Conservation (phyloP, 2,888 invertebrate species). For the Drosophila testacea region DNA sequence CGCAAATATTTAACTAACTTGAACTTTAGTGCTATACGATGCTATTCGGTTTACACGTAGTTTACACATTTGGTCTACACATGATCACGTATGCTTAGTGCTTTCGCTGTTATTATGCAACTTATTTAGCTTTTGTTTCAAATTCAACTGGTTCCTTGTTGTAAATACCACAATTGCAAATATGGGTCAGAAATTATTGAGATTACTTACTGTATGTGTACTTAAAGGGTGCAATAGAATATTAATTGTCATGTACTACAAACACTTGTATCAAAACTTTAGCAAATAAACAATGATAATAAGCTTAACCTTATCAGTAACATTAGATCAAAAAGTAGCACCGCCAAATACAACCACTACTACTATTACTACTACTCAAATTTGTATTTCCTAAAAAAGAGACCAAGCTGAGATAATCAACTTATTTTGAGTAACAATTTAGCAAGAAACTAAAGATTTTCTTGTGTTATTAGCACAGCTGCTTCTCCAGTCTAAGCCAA, state of each 20-base stretch:
- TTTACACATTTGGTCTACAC: constrained; percentile 37
- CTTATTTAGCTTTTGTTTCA: constrained; percentile 21
- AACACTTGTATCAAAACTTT: constrained; percentile 29
- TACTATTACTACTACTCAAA: not conserved
- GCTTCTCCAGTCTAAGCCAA: not conserved
- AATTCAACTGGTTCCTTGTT: constrained; percentile 9
- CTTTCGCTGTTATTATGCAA: constrained; percentile 20
- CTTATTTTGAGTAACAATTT: constrained; percentile 3
- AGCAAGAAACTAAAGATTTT: not conserved
- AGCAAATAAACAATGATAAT: constrained; percentile 35
- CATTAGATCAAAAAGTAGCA: not conserved
- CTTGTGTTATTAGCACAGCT: constrained; percentile 16
- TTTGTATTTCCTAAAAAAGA: not conserved
- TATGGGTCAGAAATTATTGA: constrained; percentile 53
- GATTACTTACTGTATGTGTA: constrained; percentile 19
- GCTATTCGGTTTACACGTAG: not conserved
- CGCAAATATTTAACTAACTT: constrained; percentile 37
- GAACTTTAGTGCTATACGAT: constrained; percentile 11
- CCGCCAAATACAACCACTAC: constrained; percentile 2
- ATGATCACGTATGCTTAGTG: constrained; percentile 28
- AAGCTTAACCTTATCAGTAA: constrained; percentile 18
- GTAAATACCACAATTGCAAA: constrained; percentile 14
- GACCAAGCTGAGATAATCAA: no score
- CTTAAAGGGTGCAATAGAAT: constrained; percentile 21
- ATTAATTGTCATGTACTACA: constrained; percentile 17